phyloP scores from a whole-genome alignment of 2,113 vertebrate species.

The Donacobius atricapilla region DNA sequence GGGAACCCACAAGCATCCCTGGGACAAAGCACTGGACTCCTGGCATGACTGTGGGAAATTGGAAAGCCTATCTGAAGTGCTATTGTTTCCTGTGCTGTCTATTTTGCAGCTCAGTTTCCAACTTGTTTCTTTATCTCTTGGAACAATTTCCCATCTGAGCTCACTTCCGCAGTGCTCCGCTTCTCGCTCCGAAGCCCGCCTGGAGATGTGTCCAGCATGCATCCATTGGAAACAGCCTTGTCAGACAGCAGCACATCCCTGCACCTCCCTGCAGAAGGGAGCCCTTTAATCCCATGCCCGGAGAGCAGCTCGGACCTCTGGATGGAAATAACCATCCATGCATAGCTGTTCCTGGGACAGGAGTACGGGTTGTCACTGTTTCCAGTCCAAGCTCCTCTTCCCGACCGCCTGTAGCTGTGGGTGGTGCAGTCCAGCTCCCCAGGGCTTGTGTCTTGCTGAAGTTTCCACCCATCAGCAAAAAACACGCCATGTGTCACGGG shows the following conservation, averaged over 20 bases:
- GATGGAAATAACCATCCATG: neutral
- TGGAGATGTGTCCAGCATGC: neutral
- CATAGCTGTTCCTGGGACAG: neutral
- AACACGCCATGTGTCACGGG: neutral
- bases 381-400: neutral
- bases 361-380: fast-evolving
- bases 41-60: conserved; percentile 35
- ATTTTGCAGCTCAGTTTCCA: conserved; percentile 41
- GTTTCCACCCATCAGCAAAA: neutral
- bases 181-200: fast-evolving
- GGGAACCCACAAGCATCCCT: fast-evolving
- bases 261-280: neutral
- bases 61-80: conserved; percentile 48
- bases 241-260: neutral
- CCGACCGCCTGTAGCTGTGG: neutral
- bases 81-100: conserved; percentile 68
- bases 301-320: neutral
- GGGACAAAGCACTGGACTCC: neutral
- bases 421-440: neutral
- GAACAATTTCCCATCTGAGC: conserved; percentile 57
- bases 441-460: neutral
- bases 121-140: conserved; percentile 53
- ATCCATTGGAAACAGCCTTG: neutral
- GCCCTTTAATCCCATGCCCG: neutral
- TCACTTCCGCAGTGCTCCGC: neutral